A percentile compares a stretch with the other conserved stretches of the same genome.
phyloP scores from a whole-genome alignment of 2,888 invertebrate genomes.

The Tryphoninae sp. region DNA sequence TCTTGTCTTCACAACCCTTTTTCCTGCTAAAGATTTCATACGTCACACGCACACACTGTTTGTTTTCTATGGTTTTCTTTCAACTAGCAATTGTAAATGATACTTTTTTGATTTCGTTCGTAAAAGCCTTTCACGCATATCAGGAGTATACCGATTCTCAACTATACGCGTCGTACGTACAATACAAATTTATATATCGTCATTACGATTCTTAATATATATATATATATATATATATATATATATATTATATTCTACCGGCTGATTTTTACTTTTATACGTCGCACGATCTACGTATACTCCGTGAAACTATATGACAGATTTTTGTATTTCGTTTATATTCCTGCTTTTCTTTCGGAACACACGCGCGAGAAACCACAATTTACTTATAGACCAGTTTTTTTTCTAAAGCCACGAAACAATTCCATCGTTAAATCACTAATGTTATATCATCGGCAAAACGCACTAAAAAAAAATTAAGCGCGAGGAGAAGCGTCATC shows the following conservation, averaged over 20 bases:
- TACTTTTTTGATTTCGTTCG: slow-evolving; percentile 12
- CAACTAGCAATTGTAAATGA: slow-evolving; percentile 25
- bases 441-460: not conserved
- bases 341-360: not conserved
- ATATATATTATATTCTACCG: not conserved
- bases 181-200: slow-evolving; percentile 24
- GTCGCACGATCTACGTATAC: not conserved
- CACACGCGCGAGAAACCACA: not conserved
- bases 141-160: not conserved
- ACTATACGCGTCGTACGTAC: not conserved
- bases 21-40: slow-evolving; percentile 63
- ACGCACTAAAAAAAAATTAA: not conserved
- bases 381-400: not conserved
- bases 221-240: not conserved
- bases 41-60: slow-evolving; percentile 51
- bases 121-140: too few relatives aligned
- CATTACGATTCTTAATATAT: not conserved
- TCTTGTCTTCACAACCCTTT: slow-evolving; percentile 43
- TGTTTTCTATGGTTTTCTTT: slow-evolving; percentile 24
- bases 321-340: not conserved
- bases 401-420: not conserved
- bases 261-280: not conserved
- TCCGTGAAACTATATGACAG: not conserved
- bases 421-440: not conserved
- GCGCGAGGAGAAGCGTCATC: not conserved